Percentiles rank a stretch among this genome's conserved stretches.
These are phyloP conservation scores for Trachymyrmex septentrionalis DNA, from an alignment of 1,140 invertebrate genomes.

Conservation along the genomic window DNA sequence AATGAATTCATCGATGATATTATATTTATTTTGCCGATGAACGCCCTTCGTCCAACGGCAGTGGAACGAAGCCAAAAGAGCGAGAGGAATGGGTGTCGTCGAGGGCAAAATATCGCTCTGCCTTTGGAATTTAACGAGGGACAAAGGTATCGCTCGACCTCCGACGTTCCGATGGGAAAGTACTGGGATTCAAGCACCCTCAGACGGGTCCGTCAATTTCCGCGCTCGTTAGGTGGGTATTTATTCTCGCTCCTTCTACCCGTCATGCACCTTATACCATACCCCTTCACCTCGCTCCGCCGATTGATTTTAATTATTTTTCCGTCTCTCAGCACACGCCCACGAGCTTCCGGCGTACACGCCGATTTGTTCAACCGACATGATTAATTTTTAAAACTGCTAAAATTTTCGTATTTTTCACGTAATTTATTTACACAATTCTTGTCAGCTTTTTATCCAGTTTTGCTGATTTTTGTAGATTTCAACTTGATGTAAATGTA, in stretches of 20 bases:
- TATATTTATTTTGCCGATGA: slow-evolving; percentile 38
- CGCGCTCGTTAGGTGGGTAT: slow-evolving; percentile 78
- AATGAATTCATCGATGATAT: slow-evolving; percentile 44
- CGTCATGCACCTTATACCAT: slow-evolving; percentile 70
- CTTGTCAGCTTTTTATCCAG: background rate
- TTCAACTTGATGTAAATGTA: background rate
- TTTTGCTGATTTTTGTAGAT: background rate
- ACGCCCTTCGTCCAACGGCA: background rate
- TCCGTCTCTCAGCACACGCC: slow-evolving; percentile 41
- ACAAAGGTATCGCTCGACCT: slow-evolving; percentile 76
- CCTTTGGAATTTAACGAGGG: slow-evolving; percentile 78
- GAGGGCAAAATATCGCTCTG: slow-evolving; percentile 66
- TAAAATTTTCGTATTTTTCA: slow-evolving; percentile 13
- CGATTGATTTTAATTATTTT: slow-evolving; percentile 78
- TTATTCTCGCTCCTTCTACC: slow-evolving; percentile 72
- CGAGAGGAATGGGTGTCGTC: background rate
- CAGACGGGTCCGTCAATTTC: slow-evolving; percentile 77
- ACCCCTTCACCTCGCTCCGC: slow-evolving; percentile 55
- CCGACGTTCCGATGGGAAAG: slow-evolving; percentile 66
- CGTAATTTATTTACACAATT: background rate
- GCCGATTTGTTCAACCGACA: slow-evolving; percentile 25
- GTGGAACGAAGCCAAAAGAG: background rate
- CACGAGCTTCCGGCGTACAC: background rate
- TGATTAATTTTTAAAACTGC: slow-evolving; percentile 67
- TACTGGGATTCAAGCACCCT: slow-evolving; percentile 72